Percentiles rank a stretch among this genome's conserved stretches.
phyloP scores from a whole-genome alignment of 37 sponge, comb jelly and placozoan species.

The Beroe forskalii region DNA sequence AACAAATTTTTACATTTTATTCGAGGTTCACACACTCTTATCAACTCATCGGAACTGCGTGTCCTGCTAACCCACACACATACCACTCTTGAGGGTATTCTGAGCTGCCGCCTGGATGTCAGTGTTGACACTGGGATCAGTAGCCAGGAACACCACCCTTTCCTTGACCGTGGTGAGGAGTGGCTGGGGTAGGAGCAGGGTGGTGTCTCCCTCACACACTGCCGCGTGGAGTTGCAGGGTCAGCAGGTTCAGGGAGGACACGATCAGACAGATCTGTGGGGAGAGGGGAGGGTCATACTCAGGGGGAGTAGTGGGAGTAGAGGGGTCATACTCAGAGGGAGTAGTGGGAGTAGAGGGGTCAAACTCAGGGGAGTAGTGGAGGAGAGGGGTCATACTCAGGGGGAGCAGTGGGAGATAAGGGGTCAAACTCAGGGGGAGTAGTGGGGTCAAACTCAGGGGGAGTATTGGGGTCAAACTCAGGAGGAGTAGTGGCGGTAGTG shows the following conservation, averaged over 20 bases:
- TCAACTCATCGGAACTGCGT: no score
- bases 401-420: no score
- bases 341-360: no score
- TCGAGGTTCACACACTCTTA: no score
- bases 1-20: no score
- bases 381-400: no score
- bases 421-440: no score
- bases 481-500: no score
- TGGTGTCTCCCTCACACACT: constrained; percentile 69
- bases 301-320: background rate
- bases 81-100: constrained; percentile 67
- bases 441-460: no score
- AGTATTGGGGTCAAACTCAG: no score
- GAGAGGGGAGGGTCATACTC: no score
- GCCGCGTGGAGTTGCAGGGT: constrained; percentile 78
- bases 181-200: constrained; percentile 70
- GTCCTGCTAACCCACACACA: background rate
- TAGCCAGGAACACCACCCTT: constrained; percentile 78
- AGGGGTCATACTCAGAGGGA: constrained; percentile 39
- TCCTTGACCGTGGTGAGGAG: constrained; percentile 83
- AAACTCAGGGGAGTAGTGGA: no score
- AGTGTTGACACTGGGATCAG: constrained; percentile 69
- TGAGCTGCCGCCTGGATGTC: constrained; percentile 86
- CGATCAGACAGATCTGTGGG: constrained; percentile 54
- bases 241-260: constrained; percentile 29